Evolutionary conservation across 2,888 invertebrate genomes (phyloP).

Genomic region (Papilio elwesi): DNA sequence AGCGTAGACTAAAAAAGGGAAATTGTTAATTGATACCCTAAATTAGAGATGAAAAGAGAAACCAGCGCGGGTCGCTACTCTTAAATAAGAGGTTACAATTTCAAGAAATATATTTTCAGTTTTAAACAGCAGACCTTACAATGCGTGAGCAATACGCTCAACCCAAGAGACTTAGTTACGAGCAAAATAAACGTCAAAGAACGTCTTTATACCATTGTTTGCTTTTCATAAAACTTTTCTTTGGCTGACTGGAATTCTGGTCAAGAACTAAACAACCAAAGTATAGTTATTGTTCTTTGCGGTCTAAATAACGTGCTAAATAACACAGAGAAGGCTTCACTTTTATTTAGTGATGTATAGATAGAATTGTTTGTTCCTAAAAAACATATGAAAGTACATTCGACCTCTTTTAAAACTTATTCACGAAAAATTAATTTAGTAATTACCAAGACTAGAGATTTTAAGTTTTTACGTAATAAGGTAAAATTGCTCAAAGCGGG

Average conservation of each 20-base stretch:
- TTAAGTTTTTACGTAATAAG: too few species aligned
- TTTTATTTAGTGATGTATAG: too few species aligned
- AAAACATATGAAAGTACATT: too few species aligned
- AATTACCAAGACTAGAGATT: too few species aligned
- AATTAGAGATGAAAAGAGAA: too few species aligned
- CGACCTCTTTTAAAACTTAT: too few species aligned
- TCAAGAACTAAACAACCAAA: background rate
- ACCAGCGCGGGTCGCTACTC: background rate
- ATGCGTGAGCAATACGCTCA: background rate
- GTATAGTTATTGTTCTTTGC: background rate
- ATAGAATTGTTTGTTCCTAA: too few species aligned
- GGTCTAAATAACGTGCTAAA: background rate
- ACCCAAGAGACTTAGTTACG: background rate
- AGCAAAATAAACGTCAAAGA: background rate
- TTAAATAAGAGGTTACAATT: background rate
- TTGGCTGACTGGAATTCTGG: constrained; percentile 14
- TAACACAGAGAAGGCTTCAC: background rate
- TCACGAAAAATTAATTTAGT: too few species aligned
- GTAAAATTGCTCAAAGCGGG: too few species aligned
- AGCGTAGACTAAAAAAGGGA: too few species aligned
- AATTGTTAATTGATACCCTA: too few species aligned
- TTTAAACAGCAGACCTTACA: background rate
- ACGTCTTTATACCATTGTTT: constrained; percentile 17
- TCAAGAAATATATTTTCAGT: background rate
- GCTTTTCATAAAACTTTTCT: constrained; percentile 22